Base-by-base conservation (phyloP, 1,140 invertebrate genomes). In the Pachypsylla venusta region DNA sequence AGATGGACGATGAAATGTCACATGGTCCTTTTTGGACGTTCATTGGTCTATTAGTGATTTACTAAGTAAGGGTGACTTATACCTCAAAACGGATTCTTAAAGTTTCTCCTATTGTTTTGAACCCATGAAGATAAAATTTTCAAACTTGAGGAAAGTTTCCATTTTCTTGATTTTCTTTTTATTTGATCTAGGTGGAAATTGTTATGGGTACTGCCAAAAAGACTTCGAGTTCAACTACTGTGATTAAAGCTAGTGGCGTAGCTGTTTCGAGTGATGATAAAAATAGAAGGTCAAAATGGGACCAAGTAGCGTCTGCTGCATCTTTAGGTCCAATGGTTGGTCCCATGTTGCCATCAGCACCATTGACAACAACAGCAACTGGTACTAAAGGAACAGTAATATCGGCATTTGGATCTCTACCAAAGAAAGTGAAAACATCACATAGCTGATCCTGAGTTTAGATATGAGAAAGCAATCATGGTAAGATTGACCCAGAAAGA, bases 331-430 rank as follows among this genome's bases (percentile, higher is more conserved):
- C 4, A n/a, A n/a, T 48, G 4, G 16, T 48, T 7, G 42, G 42
- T 4, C 4, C 4, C 42, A n/a, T 48, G 4, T 19, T 48, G 16
- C 42, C 42, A 48, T 7, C 42, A 5, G 42, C 42, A 10, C 42
- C 42, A 19, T 22, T 48, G 7, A 48, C 42, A 5, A 48, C 42
- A 5, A 10, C 42, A 19, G 42, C 81, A 1, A 86, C 86, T 2
- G 87, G 87, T 39, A 89, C 88, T 7, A 93, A 91, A 70, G 81
- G 86, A 14, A 91, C 87, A 2, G 81, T 89, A 42, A 91, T 93
- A 65, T 89, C 86, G 27, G 87, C 88, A 28, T 91, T 91, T 77
- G 89, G 88, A 25, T 85, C 86, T 5, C 74, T 92, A 64, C 84
- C 85, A 26, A 91, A 89, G 66, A 93, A 91, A 76, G 73, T 75